Base-by-base conservation (phyloP, 2,888 invertebrate genomes). In the Ametastegia equiseti region DNA sequence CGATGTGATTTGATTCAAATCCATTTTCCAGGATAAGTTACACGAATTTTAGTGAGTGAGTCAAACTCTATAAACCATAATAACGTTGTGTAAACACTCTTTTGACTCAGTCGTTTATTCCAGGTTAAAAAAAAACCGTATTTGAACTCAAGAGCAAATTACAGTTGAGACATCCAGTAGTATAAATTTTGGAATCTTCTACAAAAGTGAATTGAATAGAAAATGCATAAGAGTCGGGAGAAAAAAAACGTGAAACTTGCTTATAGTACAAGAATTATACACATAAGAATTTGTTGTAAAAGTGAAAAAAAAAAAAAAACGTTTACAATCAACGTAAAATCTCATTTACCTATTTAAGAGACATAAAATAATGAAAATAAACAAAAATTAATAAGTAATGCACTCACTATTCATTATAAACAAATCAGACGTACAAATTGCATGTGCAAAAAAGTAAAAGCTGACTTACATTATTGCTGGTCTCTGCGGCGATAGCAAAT, bases 381-480 rank as follows among this genome's bases (percentile, higher is more conserved):
- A 27, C 3, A 27, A 13, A 13, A 60, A 13, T 13, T 30, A 19
- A 5, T 23, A 19, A 54, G n/a, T n/a, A 15, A 15, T 47, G 2
- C n/a, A 15, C n/a, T 47, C 15, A 5, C 47, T 47, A 47, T 47
- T 50, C 2, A 50, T 50, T 23, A 23, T 54, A 23, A 54, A 23
- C 54, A 54, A 54, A 54, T n/a, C 54, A 15, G 45, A 15, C 15
- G n/a, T 47, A 13, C 15, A 47, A 47, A 15, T 47, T 47, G 47
- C 47, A 47, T 47, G 23, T 23, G 23, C 9, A 54, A 6, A 7
- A 54, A 6, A 23, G 19, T 54, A 54, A 71, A 69, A 9, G 1
- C 36, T 67, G 45, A 85, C 86, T 87, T 82, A 90, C 90, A 42
- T 85, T 80, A 77, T 87, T 88, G 79, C 84, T 87, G 45, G 81